phyloP scores from a whole-genome alignment of 2,797 vertebrate genomes.

The Hephaestus fuliginosus region DNA sequence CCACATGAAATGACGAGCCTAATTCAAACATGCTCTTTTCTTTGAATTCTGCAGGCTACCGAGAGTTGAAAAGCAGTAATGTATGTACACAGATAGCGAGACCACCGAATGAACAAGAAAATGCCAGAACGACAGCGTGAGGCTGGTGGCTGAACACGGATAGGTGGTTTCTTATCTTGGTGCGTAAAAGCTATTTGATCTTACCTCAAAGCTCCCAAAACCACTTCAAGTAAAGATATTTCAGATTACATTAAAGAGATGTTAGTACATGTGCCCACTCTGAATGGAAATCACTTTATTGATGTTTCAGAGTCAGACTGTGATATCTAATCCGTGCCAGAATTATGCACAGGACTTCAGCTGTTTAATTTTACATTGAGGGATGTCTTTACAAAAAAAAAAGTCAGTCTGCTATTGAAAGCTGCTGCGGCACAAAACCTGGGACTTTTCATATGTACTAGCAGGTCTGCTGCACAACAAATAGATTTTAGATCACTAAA shows the following conservation, averaged over 20 bases:
- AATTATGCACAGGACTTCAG: constrained; percentile 17
- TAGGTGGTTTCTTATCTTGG: constrained; percentile 61
- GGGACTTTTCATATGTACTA: neutral
- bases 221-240: constrained; percentile 58
- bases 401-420: neutral
- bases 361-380: neutral
- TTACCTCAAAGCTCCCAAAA: constrained; percentile 56
- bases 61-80: constrained; percentile 27
- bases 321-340: constrained; percentile 17
- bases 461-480: neutral
- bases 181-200: constrained; percentile 54
- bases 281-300: constrained; percentile 42
- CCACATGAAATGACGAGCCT: constrained; percentile 30
- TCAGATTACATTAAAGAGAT: constrained; percentile 53
- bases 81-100: constrained; percentile 38
- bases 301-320: constrained; percentile 36
- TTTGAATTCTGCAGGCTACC: constrained; percentile 24
- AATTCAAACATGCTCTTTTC: constrained; percentile 32
- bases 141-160: constrained; percentile 39
- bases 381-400: neutral
- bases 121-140: constrained; percentile 32
- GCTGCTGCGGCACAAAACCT: neutral
- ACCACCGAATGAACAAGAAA: constrained; percentile 37
- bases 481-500: neutral
- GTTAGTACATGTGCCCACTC: constrained; percentile 18